Percentiles rank a stretch among this genome's conserved stretches.
phyloP scores from a whole-genome alignment of 2,888 invertebrate species.

The Parnassius glacialis region DNA sequence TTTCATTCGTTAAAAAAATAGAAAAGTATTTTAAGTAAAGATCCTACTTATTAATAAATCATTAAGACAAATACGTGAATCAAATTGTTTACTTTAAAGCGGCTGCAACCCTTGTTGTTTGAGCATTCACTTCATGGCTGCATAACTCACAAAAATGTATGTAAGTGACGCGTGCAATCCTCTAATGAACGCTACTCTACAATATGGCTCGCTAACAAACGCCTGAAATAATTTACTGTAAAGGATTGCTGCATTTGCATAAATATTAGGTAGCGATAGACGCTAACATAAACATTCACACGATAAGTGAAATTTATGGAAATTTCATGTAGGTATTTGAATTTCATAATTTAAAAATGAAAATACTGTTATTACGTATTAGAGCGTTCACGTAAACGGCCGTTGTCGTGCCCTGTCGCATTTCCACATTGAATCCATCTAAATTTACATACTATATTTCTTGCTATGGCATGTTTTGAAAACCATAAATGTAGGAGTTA shows the following conservation, averaged over 20 bases:
- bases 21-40: too few relatives aligned
- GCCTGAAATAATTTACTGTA: conserved; percentile 68
- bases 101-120: conserved; percentile 24
- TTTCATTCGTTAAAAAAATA: too few relatives aligned
- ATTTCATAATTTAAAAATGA: conserved; percentile 48
- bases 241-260: conserved; percentile 69
- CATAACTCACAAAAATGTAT: conserved; percentile 52
- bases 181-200: conserved; percentile 61
- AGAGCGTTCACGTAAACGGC: conserved; percentile 32
- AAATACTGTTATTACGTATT: conserved; percentile 36
- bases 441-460: conserved; percentile 33
- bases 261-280: conserved; percentile 62
- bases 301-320: conserved; percentile 72
- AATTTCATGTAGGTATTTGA: conserved; percentile 55
- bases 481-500: too few relatives aligned
- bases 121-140: conserved; percentile 31
- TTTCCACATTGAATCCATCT: conserved; percentile 33
- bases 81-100: conserved; percentile 32
- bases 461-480: conserved; percentile 15
- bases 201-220: conserved; percentile 61
- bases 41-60: too few relatives aligned
- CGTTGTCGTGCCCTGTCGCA: conserved; percentile 29
- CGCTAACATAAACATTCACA: conserved; percentile 70
- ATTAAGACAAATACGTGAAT: conserved; percentile 9
- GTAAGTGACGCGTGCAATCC: conserved; percentile 55